These are phyloP conservation scores for Notodonta ziczac DNA, from an alignment of 2,888 invertebrate genomes.

Conservation along the genomic window DNA sequence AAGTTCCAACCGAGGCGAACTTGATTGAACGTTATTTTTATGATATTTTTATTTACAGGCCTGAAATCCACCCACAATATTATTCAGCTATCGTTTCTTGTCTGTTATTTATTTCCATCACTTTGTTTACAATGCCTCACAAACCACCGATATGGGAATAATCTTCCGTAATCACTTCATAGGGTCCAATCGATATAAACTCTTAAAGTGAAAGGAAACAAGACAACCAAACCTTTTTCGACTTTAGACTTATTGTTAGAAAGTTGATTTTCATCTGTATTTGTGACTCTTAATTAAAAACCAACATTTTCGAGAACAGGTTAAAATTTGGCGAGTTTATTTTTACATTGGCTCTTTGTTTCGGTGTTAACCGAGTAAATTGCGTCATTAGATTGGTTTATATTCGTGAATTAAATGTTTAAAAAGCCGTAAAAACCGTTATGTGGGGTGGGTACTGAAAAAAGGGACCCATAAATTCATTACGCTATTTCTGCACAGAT, in stretches of 20 bases:
- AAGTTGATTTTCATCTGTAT: conserved; percentile 11
- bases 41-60: too few species aligned
- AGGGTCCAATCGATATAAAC: conserved; percentile 11
- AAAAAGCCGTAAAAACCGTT: too few species aligned
- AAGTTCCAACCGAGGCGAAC: too few species aligned
- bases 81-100: too few species aligned
- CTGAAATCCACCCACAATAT: too few species aligned
- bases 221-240: conserved; percentile 2
- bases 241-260: conserved; percentile 5
- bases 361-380: conserved; percentile 19
- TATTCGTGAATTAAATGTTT: not conserved
- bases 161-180: conserved; percentile 32
- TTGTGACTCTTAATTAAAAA: conserved; percentile 32
- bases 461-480: too few species aligned
- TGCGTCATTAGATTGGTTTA: conserved; percentile 13
- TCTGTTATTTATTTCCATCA: not conserved
- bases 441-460: too few species aligned
- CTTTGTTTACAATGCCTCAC: conserved; percentile 13
- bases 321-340: conserved; percentile 28
- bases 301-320: conserved; percentile 31
- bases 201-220: conserved; percentile 16
- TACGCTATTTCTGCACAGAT: too few species aligned
- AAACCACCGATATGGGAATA: conserved; percentile 22
- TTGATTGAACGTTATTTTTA: too few species aligned
- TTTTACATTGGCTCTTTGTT: conserved; percentile 29